Base-by-base conservation (phyloP, 1,140 invertebrate genomes). In the Ostrea denselamellosa region DNA sequence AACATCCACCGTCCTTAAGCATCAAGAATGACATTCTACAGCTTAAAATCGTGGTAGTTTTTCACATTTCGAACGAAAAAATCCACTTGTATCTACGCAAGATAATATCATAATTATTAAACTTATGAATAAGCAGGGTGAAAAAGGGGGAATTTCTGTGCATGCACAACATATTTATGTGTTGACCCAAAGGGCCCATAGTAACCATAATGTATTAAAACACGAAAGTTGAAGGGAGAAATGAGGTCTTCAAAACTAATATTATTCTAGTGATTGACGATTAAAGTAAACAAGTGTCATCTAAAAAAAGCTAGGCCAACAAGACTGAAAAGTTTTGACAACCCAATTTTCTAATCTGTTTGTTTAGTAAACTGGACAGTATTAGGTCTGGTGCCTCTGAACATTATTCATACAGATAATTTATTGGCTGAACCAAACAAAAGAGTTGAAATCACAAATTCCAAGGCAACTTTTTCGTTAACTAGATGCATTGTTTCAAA, bases 241-340 rank as follows among this genome's bases (percentile, higher is more conserved):
- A 19, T 62, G 14, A 62, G 56, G 56, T 62, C 19, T n/a, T 62
- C 17, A 62, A 62, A 17, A 62, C 56, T 62, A 62, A 62, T n/a
- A 62, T 17, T 77, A 28, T 77, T 77, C 10, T 77, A 34, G 22
- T 34, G 25, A 34, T 77, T 77, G 28, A 34, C 68, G 12, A 34
- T 14, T 22, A 14, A 77, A 77, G 68, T 77, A 77, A 77, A 77
- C 68, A 77, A 77, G 68, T 77, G 68, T 34, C 68, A 77, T 77
- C 25, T 28, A 77, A 28, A 14, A 25, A 77, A 25, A 77, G 14
- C 7, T 58, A 44, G 56, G 12, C 5, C 56, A 62, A n/a, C 2
- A 7, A 5, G 56, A 62, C 17, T 17, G 17, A 19, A 44, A 62
- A 7, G 17, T 19, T 56, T 56, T 56, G 9, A 56, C 9, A 17